Evolutionary conservation across 2,888 invertebrate genomes (phyloP), one percentile per base, ranked within the genome.

Genomic region (Thyatira batis): DNA sequence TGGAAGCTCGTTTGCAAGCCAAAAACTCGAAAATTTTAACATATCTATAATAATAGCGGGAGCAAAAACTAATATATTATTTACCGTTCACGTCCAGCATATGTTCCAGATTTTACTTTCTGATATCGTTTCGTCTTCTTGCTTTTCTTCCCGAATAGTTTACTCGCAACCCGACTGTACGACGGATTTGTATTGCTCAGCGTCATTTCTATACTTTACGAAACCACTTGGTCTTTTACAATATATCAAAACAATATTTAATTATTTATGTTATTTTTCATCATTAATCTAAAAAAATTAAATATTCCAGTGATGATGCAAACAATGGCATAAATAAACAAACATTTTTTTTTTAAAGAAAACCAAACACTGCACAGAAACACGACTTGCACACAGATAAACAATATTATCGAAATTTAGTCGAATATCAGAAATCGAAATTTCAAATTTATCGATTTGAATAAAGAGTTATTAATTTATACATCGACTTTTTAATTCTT

Each of bases 61-160:
- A n/a, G n/a, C n/a, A 5, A 20, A 1, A 45, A 21, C 20, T 21
- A 20, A 45, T 21, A 21, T n/a, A 23, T 8, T 23, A 45, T 45
- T 45, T 45, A 91, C 91, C 89, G 87, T 69, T 87, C 87, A 49
- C 87, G 79, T 2, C 89, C 90, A 9, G 80, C 73, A 52, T 85
- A 90, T 0, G 87, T 89, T 2, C 87, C 89, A 23, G 85, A 63
- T 75, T 89, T 91, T 33, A 69, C 68, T 69, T 90, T 91, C 28
- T 69, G 65, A 59, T 78, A 69, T 33, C 84, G 75, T 70, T 85
- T 91, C 3, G 62, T 84, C 57, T 89, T 91, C 77, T 91, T 90
- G 54, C 69, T 86, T 60, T 90, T 91, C 76, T 89, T 84, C 30
- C 90, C 88, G 59, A 91, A 91, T 13, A 91, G 67, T 65, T 89